Conservation (phyloP, 2,888 invertebrate species). For the Nomada fabriciana region DNA sequence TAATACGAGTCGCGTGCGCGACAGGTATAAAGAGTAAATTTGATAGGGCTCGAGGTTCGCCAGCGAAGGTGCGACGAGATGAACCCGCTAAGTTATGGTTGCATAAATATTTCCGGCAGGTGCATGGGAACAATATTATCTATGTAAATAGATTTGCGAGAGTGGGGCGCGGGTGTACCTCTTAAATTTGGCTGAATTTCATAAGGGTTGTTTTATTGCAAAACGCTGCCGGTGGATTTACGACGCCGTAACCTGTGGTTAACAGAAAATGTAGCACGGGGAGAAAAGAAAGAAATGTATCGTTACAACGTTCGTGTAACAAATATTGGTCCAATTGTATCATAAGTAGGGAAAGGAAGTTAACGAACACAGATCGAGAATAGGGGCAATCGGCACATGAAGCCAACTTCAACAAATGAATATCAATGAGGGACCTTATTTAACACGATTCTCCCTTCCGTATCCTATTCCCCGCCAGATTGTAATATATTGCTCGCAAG, state of each 20-base stretch:
- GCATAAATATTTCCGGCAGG: slow-evolving; percentile 44
- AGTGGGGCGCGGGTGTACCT: background rate
- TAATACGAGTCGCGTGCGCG: slow-evolving; percentile 22
- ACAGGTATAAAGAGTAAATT: slow-evolving; percentile 18
- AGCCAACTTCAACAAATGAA: slow-evolving; percentile 7
- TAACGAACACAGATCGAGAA: background rate
- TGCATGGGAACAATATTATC: slow-evolving; percentile 39
- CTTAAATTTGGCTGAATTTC: slow-evolving; percentile 36
- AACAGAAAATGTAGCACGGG: background rate
- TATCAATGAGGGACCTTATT: slow-evolving; percentile 6
- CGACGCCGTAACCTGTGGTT: background rate
- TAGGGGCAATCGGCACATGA: background rate
- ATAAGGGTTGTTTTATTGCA: slow-evolving; percentile 14
- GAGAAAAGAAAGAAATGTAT: background rate
- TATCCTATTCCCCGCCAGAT: background rate
- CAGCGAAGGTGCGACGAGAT: slow-evolving; percentile 13
- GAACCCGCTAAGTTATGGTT: slow-evolving; percentile 38
- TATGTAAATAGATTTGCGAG: slow-evolving; percentile 39
- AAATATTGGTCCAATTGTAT: background rate
- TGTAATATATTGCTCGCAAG: background rate
- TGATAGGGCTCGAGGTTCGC: background rate
- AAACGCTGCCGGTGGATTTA: slow-evolving; percentile 20
- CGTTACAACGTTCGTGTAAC: no score
- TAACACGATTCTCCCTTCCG: background rate
- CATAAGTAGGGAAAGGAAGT: background rate